These are phyloP conservation scores for Cactoblastis cactorum DNA, from an alignment of 2,888 invertebrate genomes.

Conservation along the genomic window DNA sequence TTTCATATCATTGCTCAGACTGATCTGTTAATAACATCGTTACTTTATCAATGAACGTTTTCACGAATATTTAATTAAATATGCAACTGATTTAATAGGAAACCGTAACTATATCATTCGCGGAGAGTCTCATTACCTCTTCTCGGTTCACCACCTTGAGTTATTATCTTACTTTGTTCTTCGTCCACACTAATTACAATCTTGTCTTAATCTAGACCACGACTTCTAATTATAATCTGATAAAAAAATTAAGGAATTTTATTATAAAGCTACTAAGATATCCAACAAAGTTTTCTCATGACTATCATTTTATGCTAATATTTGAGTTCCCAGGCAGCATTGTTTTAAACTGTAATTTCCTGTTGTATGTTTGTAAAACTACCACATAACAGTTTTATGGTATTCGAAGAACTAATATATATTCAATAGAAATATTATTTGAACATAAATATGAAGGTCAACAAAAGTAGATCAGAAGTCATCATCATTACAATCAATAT, in stretches of 20 bases:
- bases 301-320: slow-evolving; percentile 38
- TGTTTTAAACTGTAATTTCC: slow-evolving; percentile 39
- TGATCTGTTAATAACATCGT: background rate
- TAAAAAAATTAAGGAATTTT: slow-evolving; percentile 41
- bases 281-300: slow-evolving; percentile 40
- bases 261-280: slow-evolving; percentile 32
- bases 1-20: background rate
- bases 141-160: slow-evolving; percentile 28
- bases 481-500: no score
- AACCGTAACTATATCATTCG: slow-evolving; percentile 35
- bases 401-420: no score
- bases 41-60: slow-evolving; percentile 21
- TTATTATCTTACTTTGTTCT: slow-evolving; percentile 43
- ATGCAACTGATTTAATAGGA: slow-evolving; percentile 33
- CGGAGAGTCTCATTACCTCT: slow-evolving; percentile 37
- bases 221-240: slow-evolving; percentile 31
- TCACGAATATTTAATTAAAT: slow-evolving; percentile 22
- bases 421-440: no score
- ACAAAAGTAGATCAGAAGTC: no score
- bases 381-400: no score
- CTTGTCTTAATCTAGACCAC: slow-evolving; percentile 42
- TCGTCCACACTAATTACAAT: slow-evolving; percentile 32
- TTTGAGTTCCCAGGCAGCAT: slow-evolving; percentile 39
- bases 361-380: slow-evolving; percentile 20
- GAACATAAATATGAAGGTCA: no score